Conservation (phyloP, 2,113 vertebrate genomes). For the Cynoglossus semilaevis region DNA sequence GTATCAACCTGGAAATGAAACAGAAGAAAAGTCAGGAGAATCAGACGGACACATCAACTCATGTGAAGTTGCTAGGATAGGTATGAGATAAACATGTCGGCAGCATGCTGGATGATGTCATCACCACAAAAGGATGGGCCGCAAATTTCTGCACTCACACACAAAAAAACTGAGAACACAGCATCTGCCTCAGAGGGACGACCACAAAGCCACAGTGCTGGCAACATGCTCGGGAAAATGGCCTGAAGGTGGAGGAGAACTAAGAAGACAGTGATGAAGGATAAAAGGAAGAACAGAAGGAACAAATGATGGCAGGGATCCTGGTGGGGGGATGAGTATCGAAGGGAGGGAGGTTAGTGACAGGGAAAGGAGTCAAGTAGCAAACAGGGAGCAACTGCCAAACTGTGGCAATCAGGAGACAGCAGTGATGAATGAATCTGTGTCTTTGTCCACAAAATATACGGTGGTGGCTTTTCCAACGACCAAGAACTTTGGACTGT, state of each 20-base stretch:
- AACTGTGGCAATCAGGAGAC: constrained; percentile 30
- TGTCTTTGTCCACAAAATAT: constrained; percentile 31
- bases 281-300: constrained; percentile 17
- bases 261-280: constrained; percentile 30
- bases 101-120: constrained; percentile 43
- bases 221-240: constrained; percentile 24
- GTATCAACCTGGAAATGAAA: constrained; percentile 82
- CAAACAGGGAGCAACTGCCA: constrained; percentile 11
- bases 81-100: constrained; percentile 33
- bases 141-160: constrained; percentile 33
- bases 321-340: neutral
- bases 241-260: constrained; percentile 9
- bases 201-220: constrained; percentile 38
- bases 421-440: constrained; percentile 37
- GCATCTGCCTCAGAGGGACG: constrained; percentile 31
- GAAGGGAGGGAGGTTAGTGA: neutral
- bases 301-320: constrained; percentile 28
- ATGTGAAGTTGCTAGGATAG: constrained; percentile 19
- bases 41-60: constrained; percentile 18
- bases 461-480: constrained; percentile 14
- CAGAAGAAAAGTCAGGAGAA: constrained; percentile 5
- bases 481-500: constrained; percentile 2
- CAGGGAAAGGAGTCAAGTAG: constrained; percentile 12
- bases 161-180: constrained; percentile 41
- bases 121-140: constrained; percentile 21